Evolutionary conservation across 2,113 vertebrate species (phyloP).

Genomic region (Tachuris rubrigastra): DNA sequence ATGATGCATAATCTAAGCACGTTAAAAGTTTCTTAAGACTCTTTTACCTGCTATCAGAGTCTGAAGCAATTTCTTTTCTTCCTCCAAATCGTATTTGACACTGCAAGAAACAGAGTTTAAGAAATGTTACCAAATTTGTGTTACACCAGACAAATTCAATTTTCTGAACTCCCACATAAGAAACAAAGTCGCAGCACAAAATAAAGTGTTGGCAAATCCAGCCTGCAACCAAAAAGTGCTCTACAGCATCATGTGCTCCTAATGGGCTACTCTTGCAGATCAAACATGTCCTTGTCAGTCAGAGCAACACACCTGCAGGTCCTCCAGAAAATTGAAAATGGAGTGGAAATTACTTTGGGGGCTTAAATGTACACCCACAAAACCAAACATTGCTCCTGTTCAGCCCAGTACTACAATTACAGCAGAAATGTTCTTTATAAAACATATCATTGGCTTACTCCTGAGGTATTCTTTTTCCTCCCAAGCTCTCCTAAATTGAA

Average conservation of each 20-base stretch:
- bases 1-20: not conserved
- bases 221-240: not conserved
- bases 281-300: not conserved
- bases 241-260: not conserved
- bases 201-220: not conserved
- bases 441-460: not conserved
- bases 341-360: not conserved
- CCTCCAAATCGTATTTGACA: slow-evolving; percentile 99
- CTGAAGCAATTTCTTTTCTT: slow-evolving; percentile 97
- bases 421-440: not conserved
- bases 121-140: not conserved
- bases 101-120: slow-evolving; percentile 68
- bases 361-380: not conserved
- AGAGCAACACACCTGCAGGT: not conserved
- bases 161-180: not conserved
- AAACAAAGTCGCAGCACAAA: not conserved
- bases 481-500: not conserved
- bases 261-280: not conserved
- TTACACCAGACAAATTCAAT: not conserved
- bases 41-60: slow-evolving; percentile 95
- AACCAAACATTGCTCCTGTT: not conserved
- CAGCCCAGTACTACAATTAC: not conserved
- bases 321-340: not conserved
- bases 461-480: not conserved
- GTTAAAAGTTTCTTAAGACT: not conserved